These are phyloP conservation scores for Propithecus coquereli DNA, from an alignment of 2,113 vertebrate genomes.

Conservation along the genomic window DNA sequence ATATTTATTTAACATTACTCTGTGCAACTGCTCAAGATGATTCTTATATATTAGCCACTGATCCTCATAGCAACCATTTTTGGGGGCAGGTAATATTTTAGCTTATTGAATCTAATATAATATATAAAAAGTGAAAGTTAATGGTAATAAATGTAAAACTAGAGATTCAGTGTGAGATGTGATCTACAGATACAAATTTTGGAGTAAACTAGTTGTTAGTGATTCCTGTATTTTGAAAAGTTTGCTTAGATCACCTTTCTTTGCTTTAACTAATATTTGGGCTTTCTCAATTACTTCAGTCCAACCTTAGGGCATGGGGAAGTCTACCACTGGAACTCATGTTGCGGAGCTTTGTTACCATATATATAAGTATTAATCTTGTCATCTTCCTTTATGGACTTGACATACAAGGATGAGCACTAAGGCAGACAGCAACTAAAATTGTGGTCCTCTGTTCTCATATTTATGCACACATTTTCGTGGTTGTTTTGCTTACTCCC, in stretches of 20 bases:
- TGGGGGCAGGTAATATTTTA: not conserved
- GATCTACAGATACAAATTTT: not conserved
- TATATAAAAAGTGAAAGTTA: not conserved
- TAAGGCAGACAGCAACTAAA: not conserved
- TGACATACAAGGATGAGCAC: not conserved
- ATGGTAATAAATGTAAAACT: not conserved
- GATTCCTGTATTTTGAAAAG: not conserved
- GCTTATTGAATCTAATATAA: not conserved
- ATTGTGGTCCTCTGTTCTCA: not conserved
- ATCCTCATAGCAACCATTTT: not conserved
- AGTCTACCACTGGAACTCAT: not conserved
- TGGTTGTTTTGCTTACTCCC: not conserved
- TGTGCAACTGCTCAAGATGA: not conserved
- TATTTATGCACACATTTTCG: not conserved
- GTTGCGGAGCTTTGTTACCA: not conserved
- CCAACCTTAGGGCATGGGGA: fast-evolving
- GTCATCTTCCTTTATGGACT: not conserved
- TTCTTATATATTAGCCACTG: not conserved
- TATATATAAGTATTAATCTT: not conserved
- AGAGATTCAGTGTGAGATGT: not conserved
- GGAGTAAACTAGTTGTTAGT: not conserved
- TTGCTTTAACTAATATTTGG: not conserved
- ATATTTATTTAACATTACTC: not conserved
- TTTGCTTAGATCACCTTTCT: not conserved
- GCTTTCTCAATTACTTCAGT: not conserved